These are phyloP conservation scores for Drosophila acutilabella DNA, from an alignment of 2,888 invertebrate species.

Conservation along the genomic window DNA sequence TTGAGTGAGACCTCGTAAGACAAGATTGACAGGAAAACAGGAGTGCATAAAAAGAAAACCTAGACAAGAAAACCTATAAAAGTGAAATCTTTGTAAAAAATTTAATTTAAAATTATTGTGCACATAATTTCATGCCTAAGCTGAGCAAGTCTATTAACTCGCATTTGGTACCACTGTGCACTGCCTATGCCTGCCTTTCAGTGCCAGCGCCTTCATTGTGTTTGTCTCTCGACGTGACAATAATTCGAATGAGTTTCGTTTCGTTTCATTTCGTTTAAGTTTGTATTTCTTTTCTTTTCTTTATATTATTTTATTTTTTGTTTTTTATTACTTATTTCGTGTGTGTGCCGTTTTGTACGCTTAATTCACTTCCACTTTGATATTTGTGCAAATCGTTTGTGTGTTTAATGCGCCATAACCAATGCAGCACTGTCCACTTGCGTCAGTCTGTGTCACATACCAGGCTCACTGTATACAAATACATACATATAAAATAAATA, in stretches of 20 bases:
- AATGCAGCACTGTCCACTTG: slow-evolving; percentile 64
- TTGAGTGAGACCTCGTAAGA: not conserved
- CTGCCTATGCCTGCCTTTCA: slow-evolving; percentile 36
- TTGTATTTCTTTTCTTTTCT: slow-evolving; percentile 13
- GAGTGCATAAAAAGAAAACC: no score
- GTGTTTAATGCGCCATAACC: slow-evolving; percentile 75
- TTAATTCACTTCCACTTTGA: slow-evolving; percentile 54
- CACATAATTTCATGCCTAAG: no score
- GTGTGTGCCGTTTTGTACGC: slow-evolving; percentile 41
- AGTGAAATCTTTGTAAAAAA: no score
- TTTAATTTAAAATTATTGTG: no score
- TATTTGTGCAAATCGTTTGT: slow-evolving; percentile 59
- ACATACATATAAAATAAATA: slow-evolving; percentile 2
- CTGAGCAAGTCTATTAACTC: no score
- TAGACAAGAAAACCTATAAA: no score
- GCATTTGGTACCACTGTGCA: slow-evolving; percentile 36
- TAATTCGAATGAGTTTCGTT: slow-evolving; percentile 67
- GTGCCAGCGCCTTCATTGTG: slow-evolving; percentile 43
- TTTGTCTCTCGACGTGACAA: slow-evolving; percentile 62
- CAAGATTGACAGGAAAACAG: no score
- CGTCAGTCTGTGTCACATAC: slow-evolving; percentile 59
- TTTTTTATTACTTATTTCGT: slow-evolving; percentile 51
- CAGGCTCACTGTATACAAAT: slow-evolving; percentile 18
- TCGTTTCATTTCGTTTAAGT: slow-evolving; percentile 55
- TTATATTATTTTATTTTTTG: not conserved